Evolutionary conservation across 2,113 vertebrate genomes (phyloP), one percentile per base, ranked within the genome.

Genomic region (Rhinolophus ferrumequinum): DNA sequence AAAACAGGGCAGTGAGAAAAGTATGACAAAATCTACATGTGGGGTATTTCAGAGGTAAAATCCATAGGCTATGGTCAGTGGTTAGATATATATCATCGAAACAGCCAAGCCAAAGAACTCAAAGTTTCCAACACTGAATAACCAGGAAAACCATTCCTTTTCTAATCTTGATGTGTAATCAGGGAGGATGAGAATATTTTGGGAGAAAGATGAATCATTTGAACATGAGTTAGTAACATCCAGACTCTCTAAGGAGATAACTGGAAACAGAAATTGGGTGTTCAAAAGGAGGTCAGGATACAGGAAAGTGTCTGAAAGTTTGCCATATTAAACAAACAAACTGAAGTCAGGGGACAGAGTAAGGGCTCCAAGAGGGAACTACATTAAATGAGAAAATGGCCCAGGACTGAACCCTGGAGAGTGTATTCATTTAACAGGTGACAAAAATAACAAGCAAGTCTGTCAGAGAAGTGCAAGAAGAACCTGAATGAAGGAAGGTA

Each of bases 11-110:
- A 73, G 15, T 76, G 38, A 66, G 47, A 88, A 87, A 50, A 22
- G 16, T 62, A 38, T 33, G 38, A 18, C 8, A 88, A 96, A 90
- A 79, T 38, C 67, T 50, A 93, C 35, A 83, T 2, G 22, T 44
- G 35, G 28, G 35, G n/a, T 89, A 79, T 83, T 64, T 91, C 90
- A 66, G 50, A 77, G 44, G 62, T 82, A 88, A 96, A 85, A 47
- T 69, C 33, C 76, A 3, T 1, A 85, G 41, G 24, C 75, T 80
- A 41, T 90, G 22, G n/a, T 88, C 38, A 10, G 52, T 83, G 60
- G 90, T 70, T 26, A 94, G 38, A 90, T 21, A 52, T 44, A 41
- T 5, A 90, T 15, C 28, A 87, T 21, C 24, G 28, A 85, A 84
- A 77, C 13, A 93, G 54, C 33, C 72, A 89, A 76, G 22, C 44